Conservation (phyloP, 30 jellyfish, hydroid and myxozoan genomes). For the Turritopsis rubra region DNA sequence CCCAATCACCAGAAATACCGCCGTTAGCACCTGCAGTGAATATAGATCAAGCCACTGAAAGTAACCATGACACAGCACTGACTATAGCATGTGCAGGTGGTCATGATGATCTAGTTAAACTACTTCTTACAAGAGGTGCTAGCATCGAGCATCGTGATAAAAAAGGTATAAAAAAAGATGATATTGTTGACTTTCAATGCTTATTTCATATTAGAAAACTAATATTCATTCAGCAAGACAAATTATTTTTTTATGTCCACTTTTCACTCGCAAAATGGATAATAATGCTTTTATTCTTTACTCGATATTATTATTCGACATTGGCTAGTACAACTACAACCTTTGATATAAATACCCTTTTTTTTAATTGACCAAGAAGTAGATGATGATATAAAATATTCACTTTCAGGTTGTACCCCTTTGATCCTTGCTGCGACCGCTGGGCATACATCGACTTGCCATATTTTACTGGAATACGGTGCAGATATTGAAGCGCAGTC, state of each 20-base stretch:
- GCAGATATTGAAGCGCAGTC: slow-evolving; percentile 97
- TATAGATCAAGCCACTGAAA: slow-evolving; percentile 89
- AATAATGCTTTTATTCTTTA: too few species aligned
- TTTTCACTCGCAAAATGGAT: background rate
- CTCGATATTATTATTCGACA: too few species aligned
- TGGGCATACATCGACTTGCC: slow-evolving; percentile 93
- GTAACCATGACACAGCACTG: slow-evolving; percentile 95
- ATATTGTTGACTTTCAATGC: too few species aligned
- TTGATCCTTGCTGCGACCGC: slow-evolving; percentile 98
- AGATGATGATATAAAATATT: background rate
- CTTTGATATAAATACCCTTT: background rate
- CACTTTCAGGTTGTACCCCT: slow-evolving; percentile 89
- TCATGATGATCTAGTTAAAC: slow-evolving; percentile 93
- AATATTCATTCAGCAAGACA: too few species aligned
- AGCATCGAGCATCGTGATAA: slow-evolving; percentile 93
- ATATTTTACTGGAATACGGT: slow-evolving; percentile 75
- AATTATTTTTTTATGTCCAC: too few species aligned
- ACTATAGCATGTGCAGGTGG: slow-evolving; percentile 99
- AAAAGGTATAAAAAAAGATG: too few species aligned
- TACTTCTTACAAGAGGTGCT: slow-evolving; percentile 81
- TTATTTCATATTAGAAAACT: too few species aligned
- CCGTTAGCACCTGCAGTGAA: slow-evolving; percentile 82
- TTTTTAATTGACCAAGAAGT: background rate
- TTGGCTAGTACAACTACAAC: too few species aligned
- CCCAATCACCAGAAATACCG: slow-evolving; percentile 81